These are phyloP conservation scores for Sminthurides bifidus DNA, from an alignment of 1,140 invertebrate genomes.

Conservation along the genomic window DNA sequence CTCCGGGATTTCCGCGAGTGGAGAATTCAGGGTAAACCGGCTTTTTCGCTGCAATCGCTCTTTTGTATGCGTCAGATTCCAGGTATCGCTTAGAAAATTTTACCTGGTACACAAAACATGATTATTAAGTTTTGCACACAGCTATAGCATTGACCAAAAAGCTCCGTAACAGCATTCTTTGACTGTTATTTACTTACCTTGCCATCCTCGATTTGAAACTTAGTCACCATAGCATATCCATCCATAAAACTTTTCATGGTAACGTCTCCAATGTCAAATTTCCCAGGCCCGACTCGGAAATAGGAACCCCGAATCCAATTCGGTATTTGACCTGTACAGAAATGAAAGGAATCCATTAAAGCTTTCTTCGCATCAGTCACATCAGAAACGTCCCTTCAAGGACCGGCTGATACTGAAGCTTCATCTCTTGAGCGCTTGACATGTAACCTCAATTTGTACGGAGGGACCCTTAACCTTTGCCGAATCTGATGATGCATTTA, in stretches of 20 bases:
- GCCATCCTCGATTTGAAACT: conserved; percentile 36
- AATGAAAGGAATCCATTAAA: not conserved
- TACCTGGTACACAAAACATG: conserved; percentile 2
- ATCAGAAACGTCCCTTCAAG: too few species aligned
- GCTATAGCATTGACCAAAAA: not conserved
- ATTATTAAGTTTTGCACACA: not conserved
- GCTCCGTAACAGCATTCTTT: not conserved
- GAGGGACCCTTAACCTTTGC: too few species aligned
- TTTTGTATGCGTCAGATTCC: conserved; percentile 38
- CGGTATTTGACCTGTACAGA: conserved; percentile 10
- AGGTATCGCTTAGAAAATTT: conserved; percentile 37
- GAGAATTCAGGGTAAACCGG: conserved; percentile 41
- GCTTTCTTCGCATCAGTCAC: too few species aligned
- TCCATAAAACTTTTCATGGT: conserved; percentile 39
- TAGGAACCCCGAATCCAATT: conserved; percentile 17
- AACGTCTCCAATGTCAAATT: conserved; percentile 40
- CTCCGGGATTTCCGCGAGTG: conserved; percentile 37
- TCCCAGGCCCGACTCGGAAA: conserved; percentile 28
- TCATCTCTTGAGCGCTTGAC: too few species aligned
- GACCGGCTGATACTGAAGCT: too few species aligned
- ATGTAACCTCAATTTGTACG: too few species aligned
- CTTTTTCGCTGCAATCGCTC: conserved; percentile 34
- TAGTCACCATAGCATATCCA: conserved; percentile 37
- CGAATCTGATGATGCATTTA: too few species aligned
- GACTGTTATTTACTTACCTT: conserved; percentile 31